A percentile compares a stretch with the other conserved stretches of the same genome.
Conservation (phyloP, 2,113 vertebrate species). For the Macaca mulatta region DNA sequence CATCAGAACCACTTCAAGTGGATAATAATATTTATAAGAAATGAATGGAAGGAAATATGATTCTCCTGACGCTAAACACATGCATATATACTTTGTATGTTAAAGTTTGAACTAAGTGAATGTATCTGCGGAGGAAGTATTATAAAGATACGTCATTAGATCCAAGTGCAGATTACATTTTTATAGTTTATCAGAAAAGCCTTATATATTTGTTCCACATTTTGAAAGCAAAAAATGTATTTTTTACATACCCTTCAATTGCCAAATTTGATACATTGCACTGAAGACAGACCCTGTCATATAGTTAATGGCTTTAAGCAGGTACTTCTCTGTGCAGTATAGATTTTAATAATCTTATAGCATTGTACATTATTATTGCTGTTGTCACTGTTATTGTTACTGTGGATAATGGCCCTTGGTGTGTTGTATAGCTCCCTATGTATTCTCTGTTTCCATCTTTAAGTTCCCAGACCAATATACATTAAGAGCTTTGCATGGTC, state of each 20-base stretch:
- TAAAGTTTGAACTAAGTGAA: background rate
- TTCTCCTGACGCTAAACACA: background rate
- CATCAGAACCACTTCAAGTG: background rate
- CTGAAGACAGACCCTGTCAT: constrained; percentile 45
- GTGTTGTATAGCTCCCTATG: background rate
- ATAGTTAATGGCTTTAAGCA: constrained; percentile 51
- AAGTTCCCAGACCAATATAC: background rate
- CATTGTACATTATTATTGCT: background rate
- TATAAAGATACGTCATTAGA: background rate
- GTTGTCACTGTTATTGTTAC: background rate
- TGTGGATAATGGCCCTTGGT: background rate
- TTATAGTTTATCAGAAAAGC: background rate
- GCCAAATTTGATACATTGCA: constrained; percentile 12
- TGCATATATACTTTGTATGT: background rate
- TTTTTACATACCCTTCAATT: constrained; percentile 19
- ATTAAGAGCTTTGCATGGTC: background rate
- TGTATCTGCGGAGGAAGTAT: background rate
- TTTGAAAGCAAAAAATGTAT: background rate
- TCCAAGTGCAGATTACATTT: background rate
- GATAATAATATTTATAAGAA: background rate
- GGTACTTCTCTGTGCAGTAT: constrained; percentile 65
- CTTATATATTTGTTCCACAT: background rate
- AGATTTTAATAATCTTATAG: background rate
- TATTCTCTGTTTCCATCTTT: background rate
- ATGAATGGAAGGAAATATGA: background rate